Evolutionary conservation across 2,113 vertebrate genomes (phyloP).

Genomic region (Stictonetta naevosa): DNA sequence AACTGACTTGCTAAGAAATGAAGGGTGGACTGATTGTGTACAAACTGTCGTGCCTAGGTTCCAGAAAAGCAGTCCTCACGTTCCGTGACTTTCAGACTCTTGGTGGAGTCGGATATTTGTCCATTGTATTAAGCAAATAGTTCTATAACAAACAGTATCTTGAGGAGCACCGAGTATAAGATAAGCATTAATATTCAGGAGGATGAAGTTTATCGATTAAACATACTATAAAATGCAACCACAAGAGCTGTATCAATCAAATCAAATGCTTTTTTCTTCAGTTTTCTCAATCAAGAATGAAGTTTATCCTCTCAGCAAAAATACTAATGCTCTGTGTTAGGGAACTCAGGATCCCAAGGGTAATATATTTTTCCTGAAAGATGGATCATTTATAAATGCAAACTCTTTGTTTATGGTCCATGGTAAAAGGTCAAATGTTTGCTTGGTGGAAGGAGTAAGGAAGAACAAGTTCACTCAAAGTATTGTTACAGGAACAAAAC

Average conservation of each 20-base stretch:
- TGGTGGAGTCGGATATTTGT: background rate
- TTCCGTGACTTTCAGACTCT: background rate
- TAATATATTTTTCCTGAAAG: background rate
- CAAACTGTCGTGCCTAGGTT: background rate
- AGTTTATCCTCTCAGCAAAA: conserved; percentile 14
- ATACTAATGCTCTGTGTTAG: background rate
- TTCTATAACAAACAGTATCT: background rate
- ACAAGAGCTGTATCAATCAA: background rate
- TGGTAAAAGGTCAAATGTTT: background rate
- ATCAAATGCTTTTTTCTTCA: background rate
- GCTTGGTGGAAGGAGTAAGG: conserved; percentile 24
- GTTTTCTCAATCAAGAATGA: conserved; percentile 1
- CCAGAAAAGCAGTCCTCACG: background rate
- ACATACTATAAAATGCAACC: background rate
- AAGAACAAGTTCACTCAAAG: conserved; percentile 13
- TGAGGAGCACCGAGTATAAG: background rate
- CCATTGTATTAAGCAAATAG: background rate
- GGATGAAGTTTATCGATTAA: conserved; percentile 43
- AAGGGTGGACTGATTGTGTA: background rate
- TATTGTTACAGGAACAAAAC: background rate
- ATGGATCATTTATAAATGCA: conserved; percentile 25
- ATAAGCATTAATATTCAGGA: conserved; percentile 9
- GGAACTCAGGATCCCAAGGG: background rate
- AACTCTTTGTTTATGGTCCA: background rate
- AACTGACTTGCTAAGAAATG: background rate